Conservation (phyloP, 2,888 invertebrate species). For the Mechanitis messenoides region DNA sequence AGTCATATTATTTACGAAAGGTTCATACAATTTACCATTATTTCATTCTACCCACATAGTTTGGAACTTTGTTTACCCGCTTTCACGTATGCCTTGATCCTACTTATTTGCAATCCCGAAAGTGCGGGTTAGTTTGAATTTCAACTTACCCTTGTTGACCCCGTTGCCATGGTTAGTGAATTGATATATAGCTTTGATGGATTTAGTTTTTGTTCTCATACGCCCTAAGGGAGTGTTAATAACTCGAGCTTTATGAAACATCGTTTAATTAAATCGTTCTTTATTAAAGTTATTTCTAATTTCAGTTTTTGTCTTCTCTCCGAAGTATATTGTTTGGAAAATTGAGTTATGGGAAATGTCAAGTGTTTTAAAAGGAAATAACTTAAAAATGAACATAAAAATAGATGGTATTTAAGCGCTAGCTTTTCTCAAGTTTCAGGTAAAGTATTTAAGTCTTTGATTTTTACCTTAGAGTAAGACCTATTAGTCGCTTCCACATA, state of each 20-base stretch:
- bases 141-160: conserved; percentile 42
- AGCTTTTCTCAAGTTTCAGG: no score
- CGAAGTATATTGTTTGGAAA: no score
- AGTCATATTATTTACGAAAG: no score
- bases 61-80: conserved; percentile 12
- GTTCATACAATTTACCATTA: no score
- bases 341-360: no score
- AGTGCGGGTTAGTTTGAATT: conserved; percentile 48
- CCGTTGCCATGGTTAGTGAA: conserved; percentile 34
- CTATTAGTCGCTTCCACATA: background rate
- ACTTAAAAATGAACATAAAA: no score
- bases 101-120: conserved; percentile 42
- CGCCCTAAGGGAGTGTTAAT: conserved; percentile 9
- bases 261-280: conserved; percentile 1
- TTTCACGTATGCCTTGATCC: conserved; percentile 30
- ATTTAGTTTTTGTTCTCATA: conserved; percentile 35
- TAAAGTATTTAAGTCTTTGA: no score
- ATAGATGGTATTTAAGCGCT: no score
- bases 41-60: background rate
- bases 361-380: no score
- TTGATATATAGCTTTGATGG: conserved; percentile 51
- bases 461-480: background rate
- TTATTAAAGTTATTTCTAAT: no score
- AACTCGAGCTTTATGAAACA: background rate
- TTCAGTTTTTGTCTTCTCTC: no score